phyloP scores from a whole-genome alignment of 2,113 vertebrate genomes.

The Anolis carolinensis region DNA sequence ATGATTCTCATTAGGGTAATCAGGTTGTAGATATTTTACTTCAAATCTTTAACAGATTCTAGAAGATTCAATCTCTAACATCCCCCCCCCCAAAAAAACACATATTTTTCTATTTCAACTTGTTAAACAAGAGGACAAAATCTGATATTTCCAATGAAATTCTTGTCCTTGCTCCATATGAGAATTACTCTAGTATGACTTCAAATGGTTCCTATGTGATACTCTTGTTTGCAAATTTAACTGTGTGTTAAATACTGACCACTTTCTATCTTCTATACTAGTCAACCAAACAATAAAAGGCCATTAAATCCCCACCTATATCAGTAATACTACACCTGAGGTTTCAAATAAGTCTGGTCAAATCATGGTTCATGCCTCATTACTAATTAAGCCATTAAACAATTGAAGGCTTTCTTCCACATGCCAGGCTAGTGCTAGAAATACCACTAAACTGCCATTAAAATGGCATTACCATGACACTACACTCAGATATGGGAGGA shows the following conservation, averaged over 20 bases:
- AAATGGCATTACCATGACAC: background rate
- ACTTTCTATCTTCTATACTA: slow-evolving; percentile 1
- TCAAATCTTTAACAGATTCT: background rate
- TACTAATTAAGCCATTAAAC: slow-evolving; percentile 12
- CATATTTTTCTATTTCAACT: background rate
- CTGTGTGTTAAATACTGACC: background rate
- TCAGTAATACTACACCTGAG: slow-evolving; percentile 22
- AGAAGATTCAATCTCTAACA: too few species aligned
- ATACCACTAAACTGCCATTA: background rate
- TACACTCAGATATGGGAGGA: background rate
- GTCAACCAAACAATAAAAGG: slow-evolving; percentile 3
- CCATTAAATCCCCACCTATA: background rate
- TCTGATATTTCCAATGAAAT: background rate
- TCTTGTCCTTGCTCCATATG: background rate
- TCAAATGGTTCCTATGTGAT: background rate
- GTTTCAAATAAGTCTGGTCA: slow-evolving; percentile 16
- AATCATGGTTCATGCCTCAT: slow-evolving; percentile 21
- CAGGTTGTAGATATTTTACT: background rate
- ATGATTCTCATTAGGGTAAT: background rate
- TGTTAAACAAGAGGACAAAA: too few species aligned
- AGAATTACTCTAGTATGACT: background rate
- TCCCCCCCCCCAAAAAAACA: too few species aligned
- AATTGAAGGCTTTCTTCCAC: background rate
- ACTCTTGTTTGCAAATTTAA: background rate
- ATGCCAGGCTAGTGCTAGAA: background rate